These are phyloP conservation scores for Shargacucullia verbasci DNA, from an alignment of 2,888 invertebrate genomes.

Conservation along the genomic window DNA sequence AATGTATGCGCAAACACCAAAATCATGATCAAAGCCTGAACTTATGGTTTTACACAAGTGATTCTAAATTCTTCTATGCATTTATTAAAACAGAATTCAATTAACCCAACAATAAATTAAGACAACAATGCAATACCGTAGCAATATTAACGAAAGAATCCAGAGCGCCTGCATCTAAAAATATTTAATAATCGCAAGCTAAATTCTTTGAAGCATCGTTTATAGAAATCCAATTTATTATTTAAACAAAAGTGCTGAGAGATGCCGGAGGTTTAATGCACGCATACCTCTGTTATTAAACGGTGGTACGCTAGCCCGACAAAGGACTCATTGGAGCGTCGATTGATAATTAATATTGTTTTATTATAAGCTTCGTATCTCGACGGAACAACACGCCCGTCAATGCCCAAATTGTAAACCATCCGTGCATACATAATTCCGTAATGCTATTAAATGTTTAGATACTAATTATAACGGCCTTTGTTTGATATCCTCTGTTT, in stretches of 20 bases:
- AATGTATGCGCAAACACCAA: no score
- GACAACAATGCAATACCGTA: no score
- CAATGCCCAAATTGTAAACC: slow-evolving; percentile 65
- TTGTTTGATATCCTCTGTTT: slow-evolving; percentile 35
- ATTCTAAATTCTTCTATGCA: no score
- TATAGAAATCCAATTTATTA: slow-evolving; percentile 81
- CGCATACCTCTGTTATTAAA: slow-evolving; percentile 83
- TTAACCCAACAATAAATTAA: background rate
- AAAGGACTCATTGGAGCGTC: slow-evolving; percentile 57
- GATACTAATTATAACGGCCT: slow-evolving; percentile 68
- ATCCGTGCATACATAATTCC: slow-evolving; percentile 73
- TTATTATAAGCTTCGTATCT: slow-evolving; percentile 83
- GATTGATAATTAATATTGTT: slow-evolving; percentile 82
- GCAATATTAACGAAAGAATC: slow-evolving; percentile 19
- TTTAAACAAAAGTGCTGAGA: slow-evolving; percentile 79
- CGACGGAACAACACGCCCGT: slow-evolving; percentile 55
- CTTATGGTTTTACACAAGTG: no score
- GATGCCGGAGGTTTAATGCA: slow-evolving; percentile 79
- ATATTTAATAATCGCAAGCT: slow-evolving; percentile 61
- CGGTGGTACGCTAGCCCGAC: slow-evolving; percentile 43
- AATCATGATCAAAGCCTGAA: no score
- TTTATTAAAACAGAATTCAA: slow-evolving; percentile 13
- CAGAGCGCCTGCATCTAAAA: slow-evolving; percentile 31
- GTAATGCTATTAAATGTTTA: slow-evolving; percentile 76
- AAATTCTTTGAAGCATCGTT: slow-evolving; percentile 69